A percentile compares a stretch with the other conserved stretches of the same genome.
Evolutionary conservation across 2,113 vertebrate species (phyloP).

Genomic region (Gorsachius goisagi): DNA sequence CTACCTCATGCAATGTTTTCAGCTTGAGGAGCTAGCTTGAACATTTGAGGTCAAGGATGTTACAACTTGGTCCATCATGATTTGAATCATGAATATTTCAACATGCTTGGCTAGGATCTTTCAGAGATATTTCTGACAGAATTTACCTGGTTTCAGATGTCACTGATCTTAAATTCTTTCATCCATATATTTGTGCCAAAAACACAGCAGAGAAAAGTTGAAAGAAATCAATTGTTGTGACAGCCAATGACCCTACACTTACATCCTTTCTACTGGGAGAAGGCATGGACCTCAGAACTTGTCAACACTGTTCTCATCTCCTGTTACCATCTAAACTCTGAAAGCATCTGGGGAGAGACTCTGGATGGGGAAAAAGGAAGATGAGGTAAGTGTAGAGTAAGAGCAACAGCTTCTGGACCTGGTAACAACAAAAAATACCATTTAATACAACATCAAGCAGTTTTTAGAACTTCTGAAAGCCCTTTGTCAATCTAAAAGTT

Average conservation of each 20-base stretch:
- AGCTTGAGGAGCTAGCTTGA: neutral
- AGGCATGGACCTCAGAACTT: neutral
- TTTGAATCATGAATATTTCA: neutral
- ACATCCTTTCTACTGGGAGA: neutral
- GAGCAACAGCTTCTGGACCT: neutral
- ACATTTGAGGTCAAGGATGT: neutral
- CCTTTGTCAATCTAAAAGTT: neutral
- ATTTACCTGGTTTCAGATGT: neutral
- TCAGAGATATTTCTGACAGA: neutral
- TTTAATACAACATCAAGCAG: neutral
- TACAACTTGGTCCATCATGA: neutral
- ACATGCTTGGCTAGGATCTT: neutral
- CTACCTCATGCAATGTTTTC: neutral
- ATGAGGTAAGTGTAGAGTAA: neutral
- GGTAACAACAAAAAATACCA: neutral
- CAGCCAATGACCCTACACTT: neutral
- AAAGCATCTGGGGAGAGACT: neutral
- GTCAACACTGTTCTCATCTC: neutral
- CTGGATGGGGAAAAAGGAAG: neutral
- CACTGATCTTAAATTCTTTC: neutral
- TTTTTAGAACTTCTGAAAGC: neutral
- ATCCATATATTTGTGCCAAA: neutral
- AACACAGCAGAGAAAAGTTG: neutral
- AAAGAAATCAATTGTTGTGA: neutral
- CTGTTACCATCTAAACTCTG: neutral